Evolutionary conservation across 1,140 invertebrate genomes (phyloP).

Genomic region (Drosophila seguyi): DNA sequence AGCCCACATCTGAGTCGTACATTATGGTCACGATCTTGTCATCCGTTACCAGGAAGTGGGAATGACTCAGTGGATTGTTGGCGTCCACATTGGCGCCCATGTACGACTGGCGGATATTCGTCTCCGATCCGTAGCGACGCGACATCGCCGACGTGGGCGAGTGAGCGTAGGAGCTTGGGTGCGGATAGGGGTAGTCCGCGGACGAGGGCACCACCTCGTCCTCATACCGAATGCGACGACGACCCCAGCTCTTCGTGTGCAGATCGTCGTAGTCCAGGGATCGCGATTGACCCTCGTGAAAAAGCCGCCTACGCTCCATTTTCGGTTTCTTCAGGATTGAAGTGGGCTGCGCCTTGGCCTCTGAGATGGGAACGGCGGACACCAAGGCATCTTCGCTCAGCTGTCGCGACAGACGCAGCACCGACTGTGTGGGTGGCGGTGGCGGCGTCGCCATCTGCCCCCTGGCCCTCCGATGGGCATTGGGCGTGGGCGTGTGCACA

Average conservation of each 20-base stretch:
- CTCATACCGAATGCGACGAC: slow-evolving; percentile 79
- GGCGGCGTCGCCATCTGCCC: slow-evolving; percentile 66
- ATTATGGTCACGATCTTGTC: slow-evolving; percentile 85
- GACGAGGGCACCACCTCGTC: slow-evolving; percentile 63
- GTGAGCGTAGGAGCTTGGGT: slow-evolving; percentile 34
- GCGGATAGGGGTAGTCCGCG: slow-evolving; percentile 43
- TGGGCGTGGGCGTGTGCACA: slow-evolving; percentile 82
- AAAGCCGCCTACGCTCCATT: slow-evolving; percentile 74
- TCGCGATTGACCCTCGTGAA: slow-evolving; percentile 79
- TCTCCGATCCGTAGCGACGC: slow-evolving; percentile 78
- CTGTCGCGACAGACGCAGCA: slow-evolving; percentile 75
- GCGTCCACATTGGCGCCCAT: slow-evolving; percentile 81
- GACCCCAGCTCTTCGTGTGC: slow-evolving; percentile 80
- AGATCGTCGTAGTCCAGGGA: slow-evolving; percentile 83
- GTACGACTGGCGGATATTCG: slow-evolving; percentile 83
- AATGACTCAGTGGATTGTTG: slow-evolving; percentile 77
- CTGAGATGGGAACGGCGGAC: slow-evolving; percentile 76
- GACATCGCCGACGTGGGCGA: slow-evolving; percentile 51
- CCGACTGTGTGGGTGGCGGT: slow-evolving; percentile 74
- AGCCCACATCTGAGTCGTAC: slow-evolving; percentile 85
- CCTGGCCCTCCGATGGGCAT: slow-evolving; percentile 72
- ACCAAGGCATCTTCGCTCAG: slow-evolving; percentile 79
- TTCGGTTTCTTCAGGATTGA: slow-evolving; percentile 83
- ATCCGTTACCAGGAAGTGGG: slow-evolving; percentile 85
- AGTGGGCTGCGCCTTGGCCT: slow-evolving; percentile 69